phyloP scores from a whole-genome alignment of 2,888 invertebrate species.

The Digitonthophagus gazella region DNA sequence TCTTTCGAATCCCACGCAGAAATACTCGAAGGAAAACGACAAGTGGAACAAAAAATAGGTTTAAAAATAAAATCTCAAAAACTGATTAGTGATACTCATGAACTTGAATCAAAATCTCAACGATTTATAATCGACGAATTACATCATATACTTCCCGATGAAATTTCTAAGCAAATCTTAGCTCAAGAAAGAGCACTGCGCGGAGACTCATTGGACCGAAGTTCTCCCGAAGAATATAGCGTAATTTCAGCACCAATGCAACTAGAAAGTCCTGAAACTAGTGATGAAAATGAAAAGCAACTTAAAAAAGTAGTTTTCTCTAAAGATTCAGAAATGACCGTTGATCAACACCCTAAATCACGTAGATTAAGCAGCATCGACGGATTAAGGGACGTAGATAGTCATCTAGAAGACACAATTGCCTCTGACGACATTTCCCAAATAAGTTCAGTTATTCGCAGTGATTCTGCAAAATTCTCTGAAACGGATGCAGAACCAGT shows the following conservation, averaged over 20 bases:
- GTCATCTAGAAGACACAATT: conserved; percentile 15
- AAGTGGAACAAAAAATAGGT: too few relatives aligned
- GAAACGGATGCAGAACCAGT: conserved; percentile 45
- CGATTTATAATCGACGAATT: background rate
- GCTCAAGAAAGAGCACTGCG: background rate
- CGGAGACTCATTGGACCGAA: background rate
- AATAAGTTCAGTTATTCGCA: conserved; percentile 34
- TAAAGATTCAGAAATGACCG: background rate
- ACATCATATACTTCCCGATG: conserved; percentile 6
- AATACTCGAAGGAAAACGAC: too few relatives aligned
- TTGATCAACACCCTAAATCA: background rate
- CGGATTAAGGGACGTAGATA: conserved; percentile 11
- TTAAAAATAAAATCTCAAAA: too few relatives aligned
- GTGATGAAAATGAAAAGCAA: background rate
- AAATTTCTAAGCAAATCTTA: conserved; percentile 5
- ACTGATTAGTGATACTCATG: too few relatives aligned
- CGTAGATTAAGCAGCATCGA: conserved; percentile 13
- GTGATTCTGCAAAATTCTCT: conserved; percentile 41
- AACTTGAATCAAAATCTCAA: background rate
- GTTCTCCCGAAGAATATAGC: background rate
- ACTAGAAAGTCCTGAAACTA: background rate
- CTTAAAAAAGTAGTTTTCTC: background rate
- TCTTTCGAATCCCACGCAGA: too few relatives aligned
- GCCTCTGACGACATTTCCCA: conserved; percentile 36
- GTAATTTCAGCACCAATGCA: background rate